A percentile compares a stretch with the other conserved stretches of the same genome.
phyloP scores from a whole-genome alignment of 2,797 vertebrate species.

The Trichosurus vulpecula region DNA sequence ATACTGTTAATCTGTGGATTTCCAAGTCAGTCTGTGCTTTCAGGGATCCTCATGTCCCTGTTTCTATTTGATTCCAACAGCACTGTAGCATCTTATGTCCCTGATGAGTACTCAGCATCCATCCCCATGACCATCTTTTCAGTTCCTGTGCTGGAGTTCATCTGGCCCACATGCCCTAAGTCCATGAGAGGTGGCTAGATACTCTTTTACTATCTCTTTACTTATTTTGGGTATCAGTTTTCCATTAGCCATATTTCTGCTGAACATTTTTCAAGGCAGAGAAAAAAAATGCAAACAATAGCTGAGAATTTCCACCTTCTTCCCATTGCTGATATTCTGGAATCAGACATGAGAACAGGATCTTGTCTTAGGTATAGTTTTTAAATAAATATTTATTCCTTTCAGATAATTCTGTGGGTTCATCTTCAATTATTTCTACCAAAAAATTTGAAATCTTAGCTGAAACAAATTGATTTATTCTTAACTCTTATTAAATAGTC shows the following conservation, averaged over 20 bases:
- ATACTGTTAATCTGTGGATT: not conserved
- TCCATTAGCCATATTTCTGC: not conserved
- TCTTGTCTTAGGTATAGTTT: not conserved
- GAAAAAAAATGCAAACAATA: not conserved
- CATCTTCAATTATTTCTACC: not conserved
- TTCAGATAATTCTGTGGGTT: not conserved
- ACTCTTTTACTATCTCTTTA: not conserved
- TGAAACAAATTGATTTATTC: conserved; percentile 32
- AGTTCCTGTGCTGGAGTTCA: not conserved
- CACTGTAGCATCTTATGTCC: not conserved
- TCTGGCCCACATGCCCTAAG: not conserved
- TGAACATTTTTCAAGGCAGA: not conserved
- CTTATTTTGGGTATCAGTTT: not conserved
- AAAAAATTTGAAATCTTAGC: not conserved
- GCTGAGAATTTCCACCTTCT: not conserved
- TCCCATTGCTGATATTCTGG: not conserved
- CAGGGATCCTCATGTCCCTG: not conserved
- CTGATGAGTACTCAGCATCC: not conserved
- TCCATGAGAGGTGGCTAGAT: not conserved
- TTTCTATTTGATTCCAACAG: not conserved
- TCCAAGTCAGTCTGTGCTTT: not conserved
- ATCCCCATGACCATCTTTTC: not conserved
- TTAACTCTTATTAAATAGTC: conserved; percentile 27
- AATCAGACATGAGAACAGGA: not conserved
- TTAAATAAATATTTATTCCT: not conserved